Base-by-base conservation (phyloP, 2,888 invertebrate species). In the Catocala fraxini region DNA sequence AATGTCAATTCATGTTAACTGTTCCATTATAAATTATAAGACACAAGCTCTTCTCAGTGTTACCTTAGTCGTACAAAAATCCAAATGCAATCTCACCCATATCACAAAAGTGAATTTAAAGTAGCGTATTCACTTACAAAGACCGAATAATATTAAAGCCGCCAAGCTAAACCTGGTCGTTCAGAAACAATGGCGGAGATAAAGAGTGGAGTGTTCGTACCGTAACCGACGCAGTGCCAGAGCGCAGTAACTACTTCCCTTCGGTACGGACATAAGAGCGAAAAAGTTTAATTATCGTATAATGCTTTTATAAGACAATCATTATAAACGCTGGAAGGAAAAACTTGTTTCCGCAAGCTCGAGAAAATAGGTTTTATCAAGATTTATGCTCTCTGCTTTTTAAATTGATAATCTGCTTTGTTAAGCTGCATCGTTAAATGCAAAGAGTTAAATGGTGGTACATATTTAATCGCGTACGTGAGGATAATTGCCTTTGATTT, bases 171-270 rank as follows among this genome's bases (percentile, higher is more conserved):
- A 49, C 43, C 41, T 25, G 25, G 12, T 48, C 11, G 34, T 15
- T 56, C 60, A 63, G 66, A 70, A 74, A 83, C 84, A 83, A 83
- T 83, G 72, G 80, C 59, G 59, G 60, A 73, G 75, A 78, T 79
- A 79, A 80, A 77, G 76, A 81, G 79, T 79, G 70, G 73, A 73
- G 67, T 68, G 81, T 79, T 63, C 71, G 80, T 81, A 84, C 79
- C 86, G 86, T 85, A 82, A 87, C 84, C 72, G 82, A 73, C 72
- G 71, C 79, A 74, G 65, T 71, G 75, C 66, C 75, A 75, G 80
- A 70, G 73, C 77, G 71, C 71, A 65, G 70, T 84, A 86, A 87
- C 77, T 52, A 84, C 87, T 87, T 84, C 84, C 84, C 84, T 75
- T 75, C 70, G 67, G 65, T 64, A 0, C 35, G 73, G 72, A 70